Conservation (phyloP, 2,797 vertebrate genomes). For the Gymnothorax reevesii region DNA sequence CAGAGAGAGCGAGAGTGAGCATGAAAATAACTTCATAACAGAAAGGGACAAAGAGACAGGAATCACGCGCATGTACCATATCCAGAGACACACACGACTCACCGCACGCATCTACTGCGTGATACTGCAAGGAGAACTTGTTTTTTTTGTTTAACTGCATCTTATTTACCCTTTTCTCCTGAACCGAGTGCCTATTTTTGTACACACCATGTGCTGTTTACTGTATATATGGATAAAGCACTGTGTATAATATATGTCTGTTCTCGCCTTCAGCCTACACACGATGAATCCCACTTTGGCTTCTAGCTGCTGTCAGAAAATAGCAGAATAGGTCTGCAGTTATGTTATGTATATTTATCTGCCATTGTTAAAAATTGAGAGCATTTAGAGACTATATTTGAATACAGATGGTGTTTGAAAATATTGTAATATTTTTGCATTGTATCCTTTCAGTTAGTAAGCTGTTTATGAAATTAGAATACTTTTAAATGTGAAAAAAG, state of each 20-base stretch:
- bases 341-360: neutral
- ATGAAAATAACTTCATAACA: constrained; percentile 11
- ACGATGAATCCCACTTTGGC: neutral
- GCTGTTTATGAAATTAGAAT: neutral
- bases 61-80: neutral
- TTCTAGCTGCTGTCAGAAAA: neutral
- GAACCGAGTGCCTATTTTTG: neutral
- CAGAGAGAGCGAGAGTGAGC: neutral
- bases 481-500: constrained; percentile 2
- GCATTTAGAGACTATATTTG: neutral
- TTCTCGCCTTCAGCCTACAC: constrained; percentile 9
- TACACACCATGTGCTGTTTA: constrained; percentile 12
- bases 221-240: neutral
- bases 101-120: neutral
- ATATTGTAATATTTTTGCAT: neutral
- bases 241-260: neutral
- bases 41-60: neutral
- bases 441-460: neutral
- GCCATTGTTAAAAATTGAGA: neutral
- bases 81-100: neutral
- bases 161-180: neutral
- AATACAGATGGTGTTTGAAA: neutral
- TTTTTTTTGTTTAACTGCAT: neutral
- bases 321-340: neutral
- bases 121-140: constrained; percentile 11